A percentile compares a stretch with the other conserved stretches of the same genome.
Evolutionary conservation across 2,888 invertebrate genomes (phyloP).

Genomic region (Leuctra nigra): DNA sequence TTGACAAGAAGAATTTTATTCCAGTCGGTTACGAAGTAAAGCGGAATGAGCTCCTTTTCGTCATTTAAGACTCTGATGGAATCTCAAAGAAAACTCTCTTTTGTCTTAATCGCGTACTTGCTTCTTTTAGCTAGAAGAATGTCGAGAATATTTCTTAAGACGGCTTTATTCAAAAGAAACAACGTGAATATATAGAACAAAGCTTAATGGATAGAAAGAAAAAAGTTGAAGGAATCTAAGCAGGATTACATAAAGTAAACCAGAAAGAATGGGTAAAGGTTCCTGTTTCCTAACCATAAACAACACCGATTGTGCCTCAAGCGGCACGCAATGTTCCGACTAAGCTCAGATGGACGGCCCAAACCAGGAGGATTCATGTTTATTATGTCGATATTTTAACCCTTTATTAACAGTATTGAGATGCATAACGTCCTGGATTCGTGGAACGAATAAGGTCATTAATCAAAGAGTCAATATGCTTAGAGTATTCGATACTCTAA

Average conservation of each 20-base stretch:
- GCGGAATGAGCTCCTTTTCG: no score
- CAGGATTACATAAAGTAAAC: slow-evolving; percentile 7
- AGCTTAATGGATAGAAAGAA: background rate
- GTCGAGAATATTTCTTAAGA: background rate
- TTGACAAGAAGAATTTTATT: no score
- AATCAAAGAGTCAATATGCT: no score
- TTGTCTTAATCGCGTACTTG: slow-evolving; percentile 3
- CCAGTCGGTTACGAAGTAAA: no score
- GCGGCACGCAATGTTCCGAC: background rate
- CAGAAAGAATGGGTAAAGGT: slow-evolving; percentile 10
- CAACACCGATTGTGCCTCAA: background rate
- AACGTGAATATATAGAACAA: slow-evolving; percentile 3
- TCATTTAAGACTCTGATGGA: slow-evolving; percentile 5
- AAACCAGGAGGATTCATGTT: no score
- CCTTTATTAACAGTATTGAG: no score
- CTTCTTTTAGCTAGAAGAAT: background rate
- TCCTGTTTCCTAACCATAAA: slow-evolving; percentile 8
- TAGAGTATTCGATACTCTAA: no score
- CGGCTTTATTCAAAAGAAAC: background rate
- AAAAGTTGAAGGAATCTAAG: slow-evolving; percentile 4
- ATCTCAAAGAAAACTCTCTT: background rate
- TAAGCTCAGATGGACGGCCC: no score
- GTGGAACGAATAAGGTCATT: no score
- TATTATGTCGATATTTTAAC: no score
- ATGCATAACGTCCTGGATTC: no score